phyloP scores from a whole-genome alignment of 2,113 vertebrate genomes.

The Nothoprocta pentlandii region DNA sequence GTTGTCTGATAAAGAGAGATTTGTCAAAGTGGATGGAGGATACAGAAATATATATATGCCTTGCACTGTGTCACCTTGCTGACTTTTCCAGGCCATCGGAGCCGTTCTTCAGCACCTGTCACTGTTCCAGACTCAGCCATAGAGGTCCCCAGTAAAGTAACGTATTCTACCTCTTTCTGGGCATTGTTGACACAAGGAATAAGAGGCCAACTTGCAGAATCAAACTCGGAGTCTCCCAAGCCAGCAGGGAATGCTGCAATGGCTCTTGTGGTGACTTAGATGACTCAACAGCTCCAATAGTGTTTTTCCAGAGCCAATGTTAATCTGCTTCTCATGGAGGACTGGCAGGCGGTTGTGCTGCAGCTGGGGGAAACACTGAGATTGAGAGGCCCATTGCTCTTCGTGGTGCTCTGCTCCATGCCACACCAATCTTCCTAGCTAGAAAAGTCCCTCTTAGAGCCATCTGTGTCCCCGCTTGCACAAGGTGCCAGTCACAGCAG shows the following conservation, averaged over 20 bases:
- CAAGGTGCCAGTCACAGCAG: not conserved
- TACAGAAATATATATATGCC: not conserved
- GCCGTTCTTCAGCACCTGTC: not conserved
- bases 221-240: not conserved
- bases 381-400: not conserved
- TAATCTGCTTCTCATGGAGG: not conserved
- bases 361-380: not conserved
- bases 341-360: too few relatives aligned
- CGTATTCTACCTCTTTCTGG: not conserved
- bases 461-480: not conserved
- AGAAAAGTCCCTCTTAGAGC: not conserved
- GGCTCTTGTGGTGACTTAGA: not conserved
- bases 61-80: not conserved
- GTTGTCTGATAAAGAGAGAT: not conserved
- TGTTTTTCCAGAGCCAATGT: not conserved
- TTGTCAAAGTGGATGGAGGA: not conserved
- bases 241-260: not conserved
- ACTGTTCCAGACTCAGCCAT: not conserved
- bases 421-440: not conserved
- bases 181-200: not conserved
- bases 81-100: slow-evolving; percentile 29
- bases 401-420: not conserved
- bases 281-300: not conserved
- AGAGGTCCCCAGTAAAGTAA: not conserved
- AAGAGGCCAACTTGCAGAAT: not conserved